Percentiles rank a stretch among this genome's conserved stretches.
These are phyloP conservation scores for Micropterix aruncella DNA, from an alignment of 2,888 invertebrate genomes.

Conservation along the genomic window DNA sequence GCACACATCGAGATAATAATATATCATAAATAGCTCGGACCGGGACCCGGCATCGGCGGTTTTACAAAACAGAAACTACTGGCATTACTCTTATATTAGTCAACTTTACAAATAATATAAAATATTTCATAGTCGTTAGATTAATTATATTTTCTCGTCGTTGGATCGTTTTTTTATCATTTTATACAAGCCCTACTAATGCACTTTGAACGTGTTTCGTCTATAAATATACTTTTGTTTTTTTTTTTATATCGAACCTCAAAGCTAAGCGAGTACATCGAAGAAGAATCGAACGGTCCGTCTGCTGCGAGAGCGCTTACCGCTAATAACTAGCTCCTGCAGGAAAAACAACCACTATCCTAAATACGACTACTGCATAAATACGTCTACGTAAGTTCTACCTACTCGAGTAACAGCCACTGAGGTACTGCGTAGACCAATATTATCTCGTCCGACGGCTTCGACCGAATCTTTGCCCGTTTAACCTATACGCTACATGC, in stretches of 20 bases:
- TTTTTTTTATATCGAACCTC: neutral
- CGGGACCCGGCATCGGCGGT: too few species aligned
- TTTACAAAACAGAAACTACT: neutral
- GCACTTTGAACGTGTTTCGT: neutral
- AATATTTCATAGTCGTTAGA: neutral
- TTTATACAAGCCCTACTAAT: neutral
- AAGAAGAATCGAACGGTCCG: neutral
- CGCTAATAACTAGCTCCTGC: neutral
- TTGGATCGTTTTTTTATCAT: neutral
- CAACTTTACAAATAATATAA: neutral
- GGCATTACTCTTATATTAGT: neutral
- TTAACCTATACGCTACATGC: conserved; percentile 19
- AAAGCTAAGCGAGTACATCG: neutral
- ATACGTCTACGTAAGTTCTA: conserved; percentile 15
- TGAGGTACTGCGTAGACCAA: conserved; percentile 34
- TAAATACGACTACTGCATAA: conserved; percentile 1
- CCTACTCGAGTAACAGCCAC: conserved; percentile 31
- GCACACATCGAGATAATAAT: neutral
- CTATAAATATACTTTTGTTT: too few species aligned
- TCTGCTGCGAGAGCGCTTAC: neutral
- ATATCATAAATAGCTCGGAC: neutral
- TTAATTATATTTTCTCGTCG: neutral
- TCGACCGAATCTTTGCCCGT: conserved; percentile 21
- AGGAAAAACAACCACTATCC: neutral
- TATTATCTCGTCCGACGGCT: conserved; percentile 17